These are phyloP conservation scores for Schrankia costaestrigalis DNA, from an alignment of 2,888 invertebrate genomes.

Conservation along the genomic window DNA sequence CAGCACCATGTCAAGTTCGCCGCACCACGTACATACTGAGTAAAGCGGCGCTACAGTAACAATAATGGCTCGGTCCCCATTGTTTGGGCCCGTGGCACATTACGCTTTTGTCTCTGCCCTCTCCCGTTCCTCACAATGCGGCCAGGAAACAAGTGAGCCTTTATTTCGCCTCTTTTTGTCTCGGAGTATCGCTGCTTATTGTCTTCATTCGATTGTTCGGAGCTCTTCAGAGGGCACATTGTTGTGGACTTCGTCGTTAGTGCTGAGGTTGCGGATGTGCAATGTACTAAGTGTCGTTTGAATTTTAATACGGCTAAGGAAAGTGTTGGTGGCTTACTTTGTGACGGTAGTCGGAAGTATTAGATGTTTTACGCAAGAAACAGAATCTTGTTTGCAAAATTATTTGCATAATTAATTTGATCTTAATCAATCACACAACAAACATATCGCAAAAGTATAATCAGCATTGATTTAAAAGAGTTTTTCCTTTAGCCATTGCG, in stretches of 20 bases:
- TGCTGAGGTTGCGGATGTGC: constrained; percentile 77
- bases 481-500: no score
- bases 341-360: constrained; percentile 12
- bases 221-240: constrained; percentile 80
- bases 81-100: constrained; percentile 81
- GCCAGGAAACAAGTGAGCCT: constrained; percentile 82
- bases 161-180: constrained; percentile 82
- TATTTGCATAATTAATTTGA: no score
- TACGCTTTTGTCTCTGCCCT: constrained; percentile 81
- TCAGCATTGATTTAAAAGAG: no score
- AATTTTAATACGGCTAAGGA: constrained; percentile 66
- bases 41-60: constrained; percentile 76
- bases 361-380: no score
- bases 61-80: constrained; percentile 77
- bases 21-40: constrained; percentile 69
- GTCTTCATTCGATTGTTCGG: constrained; percentile 82
- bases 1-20: constrained; percentile 75
- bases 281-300: constrained; percentile 72
- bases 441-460: no score
- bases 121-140: constrained; percentile 80
- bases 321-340: constrained; percentile 28
- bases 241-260: constrained; percentile 78
- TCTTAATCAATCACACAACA: no score
- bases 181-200: constrained; percentile 82
- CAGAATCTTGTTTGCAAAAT: no score